Percentiles rank a stretch among this genome's conserved stretches.
phyloP scores from a whole-genome alignment of 2,113 vertebrate genomes.

The Microcebus griseorufus region DNA sequence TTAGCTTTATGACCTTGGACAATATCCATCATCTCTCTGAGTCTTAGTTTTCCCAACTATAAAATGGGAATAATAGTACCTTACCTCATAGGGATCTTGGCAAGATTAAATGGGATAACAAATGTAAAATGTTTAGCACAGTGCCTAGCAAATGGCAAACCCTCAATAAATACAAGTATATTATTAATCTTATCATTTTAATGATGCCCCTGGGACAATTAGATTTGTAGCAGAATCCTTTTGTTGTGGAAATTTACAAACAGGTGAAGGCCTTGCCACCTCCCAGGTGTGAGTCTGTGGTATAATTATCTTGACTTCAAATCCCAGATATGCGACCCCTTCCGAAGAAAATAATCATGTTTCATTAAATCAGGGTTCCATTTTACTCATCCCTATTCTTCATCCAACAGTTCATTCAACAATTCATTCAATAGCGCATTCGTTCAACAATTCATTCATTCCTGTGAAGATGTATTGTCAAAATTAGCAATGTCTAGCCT shows the following conservation, averaged over 20 bases:
- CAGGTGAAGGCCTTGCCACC: not conserved
- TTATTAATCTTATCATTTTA: not conserved
- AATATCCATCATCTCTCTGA: not conserved
- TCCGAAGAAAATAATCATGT: conserved; percentile 37
- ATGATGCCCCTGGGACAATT: not conserved
- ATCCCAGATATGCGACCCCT: not conserved
- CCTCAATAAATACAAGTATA: not conserved
- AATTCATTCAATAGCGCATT: not conserved
- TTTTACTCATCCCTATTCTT: conserved; percentile 12
- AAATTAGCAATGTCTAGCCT: conserved; percentile 1
- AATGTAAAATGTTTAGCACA: not conserved
- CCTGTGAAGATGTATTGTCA: not conserved
- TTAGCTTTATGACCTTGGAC: not conserved
- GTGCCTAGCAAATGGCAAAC: not conserved
- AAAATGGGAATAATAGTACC: conserved; percentile 17
- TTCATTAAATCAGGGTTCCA: conserved; percentile 14
- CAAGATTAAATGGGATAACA: not conserved
- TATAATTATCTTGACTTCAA: not conserved
- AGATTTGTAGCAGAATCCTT: conserved; percentile 7
- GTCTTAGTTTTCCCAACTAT: not conserved
- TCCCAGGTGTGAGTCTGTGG: not conserved
- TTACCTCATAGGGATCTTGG: not conserved
- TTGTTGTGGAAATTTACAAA: not conserved
- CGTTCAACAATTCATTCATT: not conserved
- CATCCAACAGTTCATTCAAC: not conserved